These are phyloP conservation scores for Myotis vivesi DNA, from an alignment of 2,797 vertebrate species.

Conservation along the genomic window DNA sequence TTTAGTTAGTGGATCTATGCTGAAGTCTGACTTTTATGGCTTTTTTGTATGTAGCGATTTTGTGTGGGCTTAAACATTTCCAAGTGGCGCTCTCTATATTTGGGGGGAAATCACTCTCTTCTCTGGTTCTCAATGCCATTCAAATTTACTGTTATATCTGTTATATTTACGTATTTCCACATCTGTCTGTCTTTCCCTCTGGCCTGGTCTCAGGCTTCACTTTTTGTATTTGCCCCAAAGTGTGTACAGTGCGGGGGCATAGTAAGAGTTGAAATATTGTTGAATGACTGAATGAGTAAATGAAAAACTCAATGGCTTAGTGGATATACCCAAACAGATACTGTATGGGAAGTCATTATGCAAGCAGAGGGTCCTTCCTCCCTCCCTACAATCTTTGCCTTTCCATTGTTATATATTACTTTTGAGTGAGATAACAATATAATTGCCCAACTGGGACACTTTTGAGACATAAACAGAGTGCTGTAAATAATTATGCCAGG, in stretches of 20 bases:
- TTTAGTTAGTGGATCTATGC: neutral
- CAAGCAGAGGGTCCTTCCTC: neutral
- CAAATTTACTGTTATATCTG: neutral
- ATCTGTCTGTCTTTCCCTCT: neutral
- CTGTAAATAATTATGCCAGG: neutral
- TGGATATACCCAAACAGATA: neutral
- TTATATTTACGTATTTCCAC: neutral
- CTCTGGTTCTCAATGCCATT: neutral
- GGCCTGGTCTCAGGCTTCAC: neutral
- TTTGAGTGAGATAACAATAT: neutral
- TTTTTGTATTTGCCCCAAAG: conserved; percentile 3
- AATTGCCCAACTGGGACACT: neutral
- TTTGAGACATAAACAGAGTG: neutral
- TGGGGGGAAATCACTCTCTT: neutral
- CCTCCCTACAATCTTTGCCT: neutral
- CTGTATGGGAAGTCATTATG: neutral
- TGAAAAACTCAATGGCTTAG: neutral
- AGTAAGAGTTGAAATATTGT: neutral
- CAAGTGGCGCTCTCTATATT: neutral
- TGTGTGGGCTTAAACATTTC: neutral
- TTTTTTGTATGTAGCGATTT: neutral
- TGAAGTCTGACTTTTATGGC: neutral
- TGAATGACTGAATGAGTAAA: neutral
- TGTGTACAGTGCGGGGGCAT: neutral
- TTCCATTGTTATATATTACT: neutral